Evolutionary conservation across 2,888 invertebrate species (phyloP), one percentile per base, ranked within the genome.

Genomic region (Dasypogon diadema): DNA sequence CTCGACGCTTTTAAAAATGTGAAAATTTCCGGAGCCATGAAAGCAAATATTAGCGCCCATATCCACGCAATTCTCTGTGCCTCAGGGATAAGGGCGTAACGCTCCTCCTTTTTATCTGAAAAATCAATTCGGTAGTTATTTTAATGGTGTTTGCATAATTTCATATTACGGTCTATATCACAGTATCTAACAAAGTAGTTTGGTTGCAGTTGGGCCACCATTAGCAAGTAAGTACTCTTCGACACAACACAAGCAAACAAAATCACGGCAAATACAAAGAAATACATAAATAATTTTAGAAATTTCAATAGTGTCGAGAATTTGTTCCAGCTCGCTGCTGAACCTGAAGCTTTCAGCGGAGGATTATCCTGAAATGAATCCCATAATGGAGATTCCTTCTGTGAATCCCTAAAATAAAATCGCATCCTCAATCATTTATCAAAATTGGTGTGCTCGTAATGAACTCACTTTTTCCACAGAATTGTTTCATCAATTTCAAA

Each of bases 281-380:
- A 81, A 81, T 93, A 94, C 0, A 92, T 90, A 48, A 92, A 79
- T 1, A 92, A 81, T 85, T 93, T 94, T 24, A 92, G 85, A 5
- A 89, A 75, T 82, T 91, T 91, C 14, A 92, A 88, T 55, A 90
- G 87, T 73, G 87, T 81, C 58, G 91, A 90, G 68, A 93, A 87
- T 85, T 90, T 91, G 79, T 87, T 88, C 83, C 84, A 84, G 74
- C 89, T 88, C 14, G 88, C 90, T 87, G 90, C 91, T 0, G 94
- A 93, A 48, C 92, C 92, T 42, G 89, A 89, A 78, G 90, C 89
- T 77, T 89, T 88, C 83, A 91, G 89, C 70, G 91, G 88, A 0
- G 93, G 93, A 8, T 91, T 88, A 80, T 92, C 90, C 81, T 92
- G 89, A 84, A 96, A 96, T 12, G 92, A 88, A 82, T 96, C 92